Evolutionary conservation across 1,140 invertebrate genomes (phyloP), one percentile per base, ranked within the genome.

Genomic region (Aricia agestis): DNA sequence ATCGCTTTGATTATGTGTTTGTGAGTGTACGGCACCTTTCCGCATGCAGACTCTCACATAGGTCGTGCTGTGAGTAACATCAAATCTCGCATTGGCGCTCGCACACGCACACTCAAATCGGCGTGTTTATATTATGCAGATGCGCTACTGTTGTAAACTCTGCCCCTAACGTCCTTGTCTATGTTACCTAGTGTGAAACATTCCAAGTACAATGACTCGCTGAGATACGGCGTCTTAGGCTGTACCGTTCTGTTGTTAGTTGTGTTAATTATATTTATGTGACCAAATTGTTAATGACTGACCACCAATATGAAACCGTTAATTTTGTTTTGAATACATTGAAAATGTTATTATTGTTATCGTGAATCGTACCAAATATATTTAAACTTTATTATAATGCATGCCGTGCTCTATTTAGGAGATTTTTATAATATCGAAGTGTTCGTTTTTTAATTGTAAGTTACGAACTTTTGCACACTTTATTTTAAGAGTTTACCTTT

Each of bases 351-450:
- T 63, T 52, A 15, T 52, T 52, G 13, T 15, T 52, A 52, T 52
- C 45, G 11, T 52, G 45, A 52, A 13, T 63, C 59, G 19, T 63
- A 63, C 59, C 59, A 63, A 63, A 63, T 63, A 63, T 63, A 63
- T 63, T 63, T 63, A 63, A 63, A 63, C 18, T 52, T 52, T 52
- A 52, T 52, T 52, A 52, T 52, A 52, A 52, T 52, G 45, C 45
- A 52, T 52, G 45, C 45, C 13, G 45, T 52, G 45, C 45, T 52
- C 45, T 52, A 15, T 52, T 52, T 52, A 13, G 11, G 6, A 36
- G 6, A 7, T 63, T 25, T 63, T 19, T 19, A 25, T 18, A 3
- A 10, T 63, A 18, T 19, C 17, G 19, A 17, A 11, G 19, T 25
- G 19, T 19, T 10, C 5, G 18, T 63, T 63, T 63, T 59, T 63